These are phyloP conservation scores for Drosophila murphyi DNA, from an alignment of 1,140 invertebrate genomes.

Conservation along the genomic window DNA sequence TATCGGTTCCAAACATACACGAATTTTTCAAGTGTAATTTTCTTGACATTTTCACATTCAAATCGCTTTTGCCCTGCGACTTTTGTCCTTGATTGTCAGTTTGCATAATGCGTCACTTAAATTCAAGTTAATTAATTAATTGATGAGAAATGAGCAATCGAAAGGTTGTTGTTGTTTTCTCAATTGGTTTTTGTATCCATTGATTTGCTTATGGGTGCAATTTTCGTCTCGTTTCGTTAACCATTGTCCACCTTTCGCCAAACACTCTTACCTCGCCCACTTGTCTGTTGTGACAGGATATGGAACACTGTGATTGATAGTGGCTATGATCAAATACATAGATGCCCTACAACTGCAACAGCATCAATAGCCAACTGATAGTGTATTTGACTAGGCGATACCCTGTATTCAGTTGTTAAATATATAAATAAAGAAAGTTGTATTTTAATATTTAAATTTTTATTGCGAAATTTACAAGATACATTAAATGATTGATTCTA, in stretches of 20 bases:
- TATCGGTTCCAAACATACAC: too few species aligned
- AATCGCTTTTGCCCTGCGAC: neutral
- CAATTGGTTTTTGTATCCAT: slow-evolving; percentile 38
- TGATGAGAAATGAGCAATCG: slow-evolving; percentile 25
- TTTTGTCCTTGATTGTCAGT: neutral
- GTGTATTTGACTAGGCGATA: neutral
- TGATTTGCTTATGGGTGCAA: slow-evolving; percentile 62
- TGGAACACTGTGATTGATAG: neutral
- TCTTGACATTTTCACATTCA: too few species aligned
- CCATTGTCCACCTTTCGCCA: too few species aligned
- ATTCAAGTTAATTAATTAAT: slow-evolving; percentile 39
- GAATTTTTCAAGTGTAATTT: too few species aligned
- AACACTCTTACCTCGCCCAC: neutral
- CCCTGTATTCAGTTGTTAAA: neutral
- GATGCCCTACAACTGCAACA: slow-evolving; percentile 32
- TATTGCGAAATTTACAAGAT: too few species aligned
- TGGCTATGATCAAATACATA: neutral
- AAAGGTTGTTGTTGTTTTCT: slow-evolving; percentile 7
- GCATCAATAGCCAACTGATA: slow-evolving; percentile 7
- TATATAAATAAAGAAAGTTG: too few species aligned
- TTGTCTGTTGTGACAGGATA: neutral
- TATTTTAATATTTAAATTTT: too few species aligned
- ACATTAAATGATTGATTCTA: too few species aligned
- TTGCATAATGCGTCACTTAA: slow-evolving; percentile 11
- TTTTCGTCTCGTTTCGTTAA: slow-evolving; percentile 36